A percentile compares a stretch with the other conserved stretches of the same genome.
phyloP scores from a whole-genome alignment of 2,888 invertebrate genomes.

The Hyposoter didymator region DNA sequence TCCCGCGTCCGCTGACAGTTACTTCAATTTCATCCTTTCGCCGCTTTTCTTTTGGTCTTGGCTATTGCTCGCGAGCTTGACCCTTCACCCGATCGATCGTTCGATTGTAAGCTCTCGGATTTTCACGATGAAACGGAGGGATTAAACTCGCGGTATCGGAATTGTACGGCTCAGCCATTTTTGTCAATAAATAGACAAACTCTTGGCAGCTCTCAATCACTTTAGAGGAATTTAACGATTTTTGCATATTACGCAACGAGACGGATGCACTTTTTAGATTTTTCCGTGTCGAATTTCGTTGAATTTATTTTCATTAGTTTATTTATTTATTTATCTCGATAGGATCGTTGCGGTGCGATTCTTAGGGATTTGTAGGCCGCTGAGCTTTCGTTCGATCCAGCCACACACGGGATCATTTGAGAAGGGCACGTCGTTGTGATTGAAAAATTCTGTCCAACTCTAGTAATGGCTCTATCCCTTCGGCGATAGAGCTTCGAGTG shows the following conservation, averaged over 20 bases:
- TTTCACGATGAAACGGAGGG: neutral
- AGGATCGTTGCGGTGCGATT: conserved; percentile 13
- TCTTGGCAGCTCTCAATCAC: conserved; percentile 3
- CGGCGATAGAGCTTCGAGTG: conserved; percentile 2
- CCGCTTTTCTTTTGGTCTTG: neutral
- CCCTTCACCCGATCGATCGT: conserved; percentile 33
- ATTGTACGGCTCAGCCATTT: conserved; percentile 30
- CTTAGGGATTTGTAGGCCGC: conserved; percentile 28
- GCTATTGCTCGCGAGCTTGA: conserved; percentile 27
- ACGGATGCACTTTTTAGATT: neutral
- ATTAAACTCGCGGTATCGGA: neutral
- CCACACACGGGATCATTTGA: neutral
- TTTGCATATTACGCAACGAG: conserved; percentile 13
- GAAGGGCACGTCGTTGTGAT: neutral
- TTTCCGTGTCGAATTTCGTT: neutral
- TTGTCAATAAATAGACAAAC: conserved; percentile 17
- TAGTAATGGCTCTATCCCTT: conserved; percentile 24
- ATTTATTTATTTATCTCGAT: neutral
- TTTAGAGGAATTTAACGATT: neutral
- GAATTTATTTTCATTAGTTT: neutral
- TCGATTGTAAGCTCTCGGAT: conserved; percentile 32
- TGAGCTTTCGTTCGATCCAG: conserved; percentile 1
- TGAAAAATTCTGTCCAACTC: neutral
- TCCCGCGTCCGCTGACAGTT: no score
- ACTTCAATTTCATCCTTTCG: conserved; percentile 26